These are phyloP conservation scores for Corbicula japonica DNA, from an alignment of 2,888 invertebrate species.

Conservation along the genomic window DNA sequence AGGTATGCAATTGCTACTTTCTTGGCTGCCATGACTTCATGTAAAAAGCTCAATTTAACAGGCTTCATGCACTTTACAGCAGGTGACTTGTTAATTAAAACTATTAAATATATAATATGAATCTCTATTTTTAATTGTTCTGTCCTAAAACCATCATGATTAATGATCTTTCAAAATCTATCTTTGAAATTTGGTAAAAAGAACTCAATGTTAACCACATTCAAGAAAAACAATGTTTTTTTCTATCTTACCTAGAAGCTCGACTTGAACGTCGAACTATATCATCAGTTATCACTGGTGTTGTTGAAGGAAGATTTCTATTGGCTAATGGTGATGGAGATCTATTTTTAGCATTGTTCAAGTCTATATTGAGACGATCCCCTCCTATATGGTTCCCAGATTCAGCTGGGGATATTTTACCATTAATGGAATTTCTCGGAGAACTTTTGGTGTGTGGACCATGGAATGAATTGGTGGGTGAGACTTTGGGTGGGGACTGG, in stretches of 20 bases:
- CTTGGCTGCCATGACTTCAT: no score
- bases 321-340: constrained; percentile 78
- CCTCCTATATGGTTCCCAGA: constrained; percentile 69
- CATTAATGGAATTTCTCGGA: constrained; percentile 80
- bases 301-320: constrained; percentile 65
- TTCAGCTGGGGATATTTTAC: constrained; percentile 79
- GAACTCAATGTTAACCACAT: no score
- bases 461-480: constrained; percentile 80
- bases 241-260: constrained; percentile 32
- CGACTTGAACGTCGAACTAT: constrained; percentile 33
- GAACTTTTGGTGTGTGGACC: constrained; percentile 77
- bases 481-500: constrained; percentile 75
- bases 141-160: no score
- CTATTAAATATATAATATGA: no score
- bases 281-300: constrained; percentile 6
- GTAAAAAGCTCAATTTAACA: no score
- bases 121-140: no score
- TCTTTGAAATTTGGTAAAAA: no score
- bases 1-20: no score
- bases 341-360: constrained; percentile 81
- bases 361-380: constrained; percentile 79
- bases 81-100: no score
- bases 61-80: no score
- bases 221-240: no score
- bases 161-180: no score